Percentiles rank a stretch among this genome's conserved stretches.
Conservation (phyloP, 1,140 invertebrate genomes). For the Anoplolepis gracilipes region DNA sequence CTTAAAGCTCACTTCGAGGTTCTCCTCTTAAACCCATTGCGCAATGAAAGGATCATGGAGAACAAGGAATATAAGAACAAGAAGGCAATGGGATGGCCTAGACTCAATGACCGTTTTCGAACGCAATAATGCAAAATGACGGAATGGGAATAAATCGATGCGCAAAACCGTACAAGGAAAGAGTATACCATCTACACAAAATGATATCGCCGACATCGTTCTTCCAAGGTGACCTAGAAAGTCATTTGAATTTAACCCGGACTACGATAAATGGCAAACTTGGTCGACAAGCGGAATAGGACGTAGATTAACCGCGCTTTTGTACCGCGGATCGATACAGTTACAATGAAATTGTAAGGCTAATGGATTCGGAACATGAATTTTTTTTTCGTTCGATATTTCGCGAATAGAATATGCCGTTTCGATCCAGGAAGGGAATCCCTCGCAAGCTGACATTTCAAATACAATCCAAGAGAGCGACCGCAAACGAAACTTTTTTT, state of each 20-base stretch:
- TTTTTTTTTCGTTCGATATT: conserved; percentile 21
- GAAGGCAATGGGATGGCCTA: not conserved
- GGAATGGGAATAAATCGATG: not conserved
- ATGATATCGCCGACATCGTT: conserved; percentile 8
- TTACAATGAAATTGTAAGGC: conserved; percentile 52
- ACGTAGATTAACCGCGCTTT: conserved; percentile 58
- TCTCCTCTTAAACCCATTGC: conserved; percentile 43
- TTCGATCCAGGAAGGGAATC: not conserved
- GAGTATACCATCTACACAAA: not conserved
- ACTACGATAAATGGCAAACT: conserved; percentile 56
- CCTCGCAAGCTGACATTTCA: conserved; percentile 17
- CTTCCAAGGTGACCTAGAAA: conserved; percentile 50
- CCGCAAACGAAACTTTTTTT: not conserved
- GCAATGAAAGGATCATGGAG: conserved; percentile 29
- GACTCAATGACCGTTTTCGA: conserved; percentile 17
- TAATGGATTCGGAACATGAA: conserved; percentile 49
- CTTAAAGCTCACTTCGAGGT: conserved; percentile 55
- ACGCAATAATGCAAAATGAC: conserved; percentile 33
- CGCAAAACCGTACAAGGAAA: not conserved
- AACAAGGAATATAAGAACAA: conserved; percentile 37
- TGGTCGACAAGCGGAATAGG: conserved; percentile 49
- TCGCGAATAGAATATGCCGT: conserved; percentile 26
- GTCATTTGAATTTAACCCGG: conserved; percentile 57
- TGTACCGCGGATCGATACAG: conserved; percentile 42
- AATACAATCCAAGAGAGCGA: not conserved